Conservation (phyloP, 1,140 invertebrate genomes). For the Dryas iulia region DNA sequence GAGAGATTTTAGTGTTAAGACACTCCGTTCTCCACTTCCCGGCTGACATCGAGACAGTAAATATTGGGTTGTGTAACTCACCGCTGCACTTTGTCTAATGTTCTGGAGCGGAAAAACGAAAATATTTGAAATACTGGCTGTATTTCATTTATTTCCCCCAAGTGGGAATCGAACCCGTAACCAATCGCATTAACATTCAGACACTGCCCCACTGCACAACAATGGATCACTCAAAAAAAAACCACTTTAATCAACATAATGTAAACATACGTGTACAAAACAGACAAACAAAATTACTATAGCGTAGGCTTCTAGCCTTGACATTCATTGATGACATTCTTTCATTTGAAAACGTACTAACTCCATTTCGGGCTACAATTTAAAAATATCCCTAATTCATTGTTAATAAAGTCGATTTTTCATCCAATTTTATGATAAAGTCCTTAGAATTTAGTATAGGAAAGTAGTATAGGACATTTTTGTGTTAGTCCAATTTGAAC, state of each 20-base stretch:
- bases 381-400: not conserved
- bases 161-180: too few relatives aligned
- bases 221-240: too few relatives aligned
- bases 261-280: constrained; percentile 17
- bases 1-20: too few relatives aligned
- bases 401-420: not conserved
- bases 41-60: too few relatives aligned
- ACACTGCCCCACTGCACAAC: too few relatives aligned
- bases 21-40: too few relatives aligned
- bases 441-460: not conserved
- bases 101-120: too few relatives aligned
- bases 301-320: constrained; percentile 41
- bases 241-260: not conserved
- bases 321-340: constrained; percentile 48
- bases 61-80: too few relatives aligned
- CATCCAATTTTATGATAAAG: not conserved
- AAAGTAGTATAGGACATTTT: not conserved
- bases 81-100: too few relatives aligned
- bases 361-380: not conserved
- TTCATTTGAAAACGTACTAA: constrained; percentile 23
- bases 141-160: too few relatives aligned
- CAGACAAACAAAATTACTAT: constrained; percentile 26
- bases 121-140: too few relatives aligned
- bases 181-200: too few relatives aligned
- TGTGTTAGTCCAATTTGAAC: not conserved